A percentile compares a stretch with the other conserved stretches of the same genome.
phyloP scores from a whole-genome alignment of 2,113 vertebrate species.

The Drymodes brunneopygia region DNA sequence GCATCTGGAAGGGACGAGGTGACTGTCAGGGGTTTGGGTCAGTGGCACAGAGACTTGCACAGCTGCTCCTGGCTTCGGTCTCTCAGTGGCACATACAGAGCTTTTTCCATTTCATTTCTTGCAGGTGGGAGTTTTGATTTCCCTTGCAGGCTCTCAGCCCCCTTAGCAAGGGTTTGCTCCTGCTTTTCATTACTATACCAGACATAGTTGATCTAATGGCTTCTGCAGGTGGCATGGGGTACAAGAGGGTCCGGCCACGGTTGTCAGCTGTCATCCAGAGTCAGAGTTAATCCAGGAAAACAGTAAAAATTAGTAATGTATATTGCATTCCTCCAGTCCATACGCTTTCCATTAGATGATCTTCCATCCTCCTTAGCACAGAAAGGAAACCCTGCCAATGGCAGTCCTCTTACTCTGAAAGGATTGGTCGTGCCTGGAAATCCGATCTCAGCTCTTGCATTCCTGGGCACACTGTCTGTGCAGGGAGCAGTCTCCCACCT shows the following conservation, averaged over 20 bases:
- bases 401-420: constrained; percentile 14
- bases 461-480: constrained; percentile 28
- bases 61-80: background rate
- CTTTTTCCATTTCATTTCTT: background rate
- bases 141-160: background rate
- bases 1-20: fast-evolving
- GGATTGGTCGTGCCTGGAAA: constrained; percentile 43
- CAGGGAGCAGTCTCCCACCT: constrained; percentile 34
- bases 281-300: constrained; percentile 65
- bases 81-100: background rate
- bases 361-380: background rate
- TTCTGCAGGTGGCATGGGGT: constrained; percentile 47
- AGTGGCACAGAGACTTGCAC: background rate
- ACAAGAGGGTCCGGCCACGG: background rate
- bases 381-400: background rate
- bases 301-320: constrained; percentile 65
- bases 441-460: background rate
- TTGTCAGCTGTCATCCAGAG: constrained; percentile 64
- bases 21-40: background rate
- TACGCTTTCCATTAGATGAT: constrained; percentile 66
- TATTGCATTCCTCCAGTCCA: constrained; percentile 61
- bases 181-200: background rate
- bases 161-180: background rate
- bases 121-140: constrained; percentile 41
- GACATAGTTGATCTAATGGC: constrained; percentile 21